Evolutionary conservation across 2,113 vertebrate species (phyloP), one percentile per base, ranked within the genome.

Genomic region (Leucopsar rothschildi): DNA sequence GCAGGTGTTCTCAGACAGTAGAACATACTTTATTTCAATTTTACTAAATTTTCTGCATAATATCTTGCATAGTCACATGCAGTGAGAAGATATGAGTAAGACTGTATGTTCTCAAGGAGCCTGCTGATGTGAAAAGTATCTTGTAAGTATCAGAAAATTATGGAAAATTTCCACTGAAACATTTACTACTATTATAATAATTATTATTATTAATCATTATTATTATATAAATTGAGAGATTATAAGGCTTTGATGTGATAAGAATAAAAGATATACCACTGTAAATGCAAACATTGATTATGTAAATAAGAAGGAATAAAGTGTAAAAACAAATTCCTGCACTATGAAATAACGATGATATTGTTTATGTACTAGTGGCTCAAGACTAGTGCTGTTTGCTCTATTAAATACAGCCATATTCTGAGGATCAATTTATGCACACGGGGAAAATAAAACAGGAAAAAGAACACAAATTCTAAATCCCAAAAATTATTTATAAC

Each of bases 1-100:
- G 91, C 93, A 97, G 95, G 92, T 96, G 88, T 82, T 94, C 72
- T 80, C 24, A 92, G 57, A 86, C 70, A 88, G 72, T 56, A 87
- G 52, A 81, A 91, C 29, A 49, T 50, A 49, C 53, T 80, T 84
- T 91, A 52, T 61, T 94, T 90, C 61, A 78, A 65, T 80, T 89
- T 80, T 73, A 63, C 73, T 85, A 28, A 79, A 80, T 92, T 89
- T 70, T 69, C 57, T 55, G 47, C 50, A 75, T 86, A 79, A 76
- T 68, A 10, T 89, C 35, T 85, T 70, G 73, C 27, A 68, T 6
- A 86, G 71, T 73, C 59, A 75, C 1, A 0, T 57, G 49, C 40
- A 70, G 6, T 31, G 27, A 80, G 25, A 91, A 70, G 37, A 79
- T 59, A 47, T 1, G 42, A 75, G 39, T 55, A 91, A 80, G 40